phyloP scores from a whole-genome alignment of 2,797 vertebrate species.

The Pelochelys cantorii region DNA sequence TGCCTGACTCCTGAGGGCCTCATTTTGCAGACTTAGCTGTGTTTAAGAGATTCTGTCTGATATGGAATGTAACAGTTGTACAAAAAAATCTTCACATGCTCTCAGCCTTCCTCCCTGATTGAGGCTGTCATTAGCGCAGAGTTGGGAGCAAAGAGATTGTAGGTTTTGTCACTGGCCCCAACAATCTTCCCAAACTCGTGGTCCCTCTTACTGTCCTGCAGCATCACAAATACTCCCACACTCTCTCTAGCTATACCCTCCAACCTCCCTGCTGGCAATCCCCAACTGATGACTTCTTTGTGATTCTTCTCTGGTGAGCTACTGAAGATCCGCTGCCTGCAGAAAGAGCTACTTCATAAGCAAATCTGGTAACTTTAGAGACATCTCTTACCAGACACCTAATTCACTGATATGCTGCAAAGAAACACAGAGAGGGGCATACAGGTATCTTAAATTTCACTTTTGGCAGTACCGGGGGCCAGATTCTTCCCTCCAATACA shows the following conservation, averaged over 20 bases:
- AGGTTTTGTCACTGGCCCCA: too few relatives aligned
- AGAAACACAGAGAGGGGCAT: neutral
- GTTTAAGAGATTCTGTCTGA: too few relatives aligned
- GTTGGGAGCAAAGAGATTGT: neutral
- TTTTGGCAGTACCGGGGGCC: neutral
- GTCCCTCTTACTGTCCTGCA: neutral
- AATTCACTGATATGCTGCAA: neutral
- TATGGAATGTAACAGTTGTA: neutral
- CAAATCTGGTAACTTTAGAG: neutral
- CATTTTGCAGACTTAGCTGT: too few relatives aligned
- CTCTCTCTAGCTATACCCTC: neutral
- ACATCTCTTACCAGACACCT: neutral
- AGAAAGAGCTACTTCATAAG: neutral
- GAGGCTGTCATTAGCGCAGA: neutral
- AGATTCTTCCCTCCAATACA: neutral
- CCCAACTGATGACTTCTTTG: neutral
- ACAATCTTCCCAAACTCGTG: too few relatives aligned
- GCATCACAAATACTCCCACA: neutral
- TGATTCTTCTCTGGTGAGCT: neutral
- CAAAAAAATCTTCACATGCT: neutral
- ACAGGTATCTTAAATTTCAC: neutral
- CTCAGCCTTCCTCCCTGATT: neutral
- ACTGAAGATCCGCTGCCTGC: neutral
- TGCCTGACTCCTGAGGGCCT: too few relatives aligned
- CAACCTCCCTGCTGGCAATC: neutral